Conservation (phyloP, 2,113 vertebrate genomes). For the Oriolus oriolus region DNA sequence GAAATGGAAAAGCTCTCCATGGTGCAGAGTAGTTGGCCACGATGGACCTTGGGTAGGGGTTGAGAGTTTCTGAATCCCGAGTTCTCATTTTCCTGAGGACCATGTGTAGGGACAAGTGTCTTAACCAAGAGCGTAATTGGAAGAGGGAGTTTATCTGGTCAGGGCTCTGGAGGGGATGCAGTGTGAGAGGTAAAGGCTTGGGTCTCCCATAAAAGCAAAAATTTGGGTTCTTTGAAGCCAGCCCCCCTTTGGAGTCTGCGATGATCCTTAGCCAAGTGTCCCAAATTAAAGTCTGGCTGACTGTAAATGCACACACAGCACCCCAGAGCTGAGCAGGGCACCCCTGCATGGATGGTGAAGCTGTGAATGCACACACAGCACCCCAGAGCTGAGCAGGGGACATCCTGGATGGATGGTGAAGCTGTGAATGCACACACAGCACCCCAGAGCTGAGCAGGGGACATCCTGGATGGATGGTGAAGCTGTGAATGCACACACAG, state of each 20-base stretch:
- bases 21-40: background rate
- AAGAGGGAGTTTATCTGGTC: background rate
- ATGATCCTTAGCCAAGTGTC: background rate
- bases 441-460: background rate
- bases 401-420: background rate
- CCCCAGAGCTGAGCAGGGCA: background rate
- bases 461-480: background rate
- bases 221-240: background rate
- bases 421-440: background rate
- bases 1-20: background rate
- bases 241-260: background rate
- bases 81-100: background rate
- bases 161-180: background rate
- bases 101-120: rapidly evolving
- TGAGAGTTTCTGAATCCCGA: rapidly evolving
- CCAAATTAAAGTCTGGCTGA: background rate
- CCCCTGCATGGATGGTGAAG: no score
- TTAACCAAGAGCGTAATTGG: background rate
- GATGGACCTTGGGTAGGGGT: rapidly evolving
- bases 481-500: background rate
- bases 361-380: background rate
- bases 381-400: background rate
- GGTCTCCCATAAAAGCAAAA: background rate
- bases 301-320: background rate
- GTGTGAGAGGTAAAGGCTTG: background rate